phyloP scores from a whole-genome alignment of 2,797 vertebrate genomes.

The Scolopax rusticola region DNA sequence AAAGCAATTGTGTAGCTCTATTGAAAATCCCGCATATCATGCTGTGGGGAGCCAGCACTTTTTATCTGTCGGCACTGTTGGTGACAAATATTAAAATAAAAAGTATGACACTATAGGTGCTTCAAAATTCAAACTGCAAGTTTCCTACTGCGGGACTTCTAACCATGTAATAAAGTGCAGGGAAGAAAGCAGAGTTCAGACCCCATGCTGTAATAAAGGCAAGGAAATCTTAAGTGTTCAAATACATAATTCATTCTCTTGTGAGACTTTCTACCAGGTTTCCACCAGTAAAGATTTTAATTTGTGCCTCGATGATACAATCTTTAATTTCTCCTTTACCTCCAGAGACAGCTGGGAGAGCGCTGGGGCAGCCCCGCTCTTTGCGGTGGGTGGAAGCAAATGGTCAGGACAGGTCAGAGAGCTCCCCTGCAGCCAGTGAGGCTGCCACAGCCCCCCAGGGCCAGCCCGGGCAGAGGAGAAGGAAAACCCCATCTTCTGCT shows the following conservation, averaged over 20 bases:
- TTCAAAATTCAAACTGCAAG: slow-evolving; percentile 75
- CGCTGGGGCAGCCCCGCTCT: neutral
- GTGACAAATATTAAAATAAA: slow-evolving; percentile 77
- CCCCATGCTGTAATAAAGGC: slow-evolving; percentile 76
- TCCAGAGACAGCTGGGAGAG: neutral
- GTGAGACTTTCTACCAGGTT: slow-evolving; percentile 57
- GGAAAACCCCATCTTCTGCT: neutral
- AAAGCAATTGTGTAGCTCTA: slow-evolving; percentile 68
- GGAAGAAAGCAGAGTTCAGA: slow-evolving; percentile 76
- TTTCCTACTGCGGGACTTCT: slow-evolving; percentile 76
- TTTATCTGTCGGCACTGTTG: slow-evolving; percentile 71
- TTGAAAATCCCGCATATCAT: slow-evolving; percentile 67
- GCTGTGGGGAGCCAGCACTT: slow-evolving; percentile 70
- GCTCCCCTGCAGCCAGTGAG: neutral
- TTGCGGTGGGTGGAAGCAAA: neutral
- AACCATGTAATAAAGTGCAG: slow-evolving; percentile 78
- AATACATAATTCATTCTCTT: slow-evolving; percentile 78
- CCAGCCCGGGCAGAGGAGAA: neutral
- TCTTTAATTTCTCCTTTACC: slow-evolving; percentile 55
- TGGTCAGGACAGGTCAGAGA: neutral
- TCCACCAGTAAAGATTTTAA: slow-evolving; percentile 71
- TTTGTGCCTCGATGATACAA: slow-evolving; percentile 52
- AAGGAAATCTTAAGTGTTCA: slow-evolving; percentile 77
- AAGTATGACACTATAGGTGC: slow-evolving; percentile 77
- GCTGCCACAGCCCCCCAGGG: neutral